Base-by-base conservation (phyloP, 92 coral and sea anemone species). In the Siderastrea radians region DNA sequence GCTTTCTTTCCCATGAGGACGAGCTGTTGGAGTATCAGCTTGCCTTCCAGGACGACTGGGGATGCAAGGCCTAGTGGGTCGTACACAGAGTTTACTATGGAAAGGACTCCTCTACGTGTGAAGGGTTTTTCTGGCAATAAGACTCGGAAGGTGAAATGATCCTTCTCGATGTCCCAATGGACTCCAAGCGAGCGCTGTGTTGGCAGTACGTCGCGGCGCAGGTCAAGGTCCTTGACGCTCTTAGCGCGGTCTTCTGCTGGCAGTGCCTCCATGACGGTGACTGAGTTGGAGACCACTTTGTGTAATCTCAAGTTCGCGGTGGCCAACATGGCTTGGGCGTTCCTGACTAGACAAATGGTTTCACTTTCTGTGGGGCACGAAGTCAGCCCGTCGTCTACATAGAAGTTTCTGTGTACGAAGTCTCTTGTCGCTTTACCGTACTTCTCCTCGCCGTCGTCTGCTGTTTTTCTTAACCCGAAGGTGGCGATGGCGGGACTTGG, bases 31-130 rank as follows among this genome's bases (percentile, higher is more conserved):
- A 26, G 38, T 62, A 89, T 67, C 55, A 64, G 78, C 50, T 70
- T 89, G 10, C 89, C 92, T 49, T 74, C 79, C 8, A 89, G 45
- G 48, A 83, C 77, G 60, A 84, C 74, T 64, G 89, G 92, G 4
- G 92, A 80, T 3, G 72, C 92, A 16, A 89, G 10, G 46, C 78
- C 88, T 15, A 89, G 79, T 63, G 84, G 92, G 57, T 89, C 85
- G 19, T 74, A 67, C 6, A 89, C 78, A 3, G 77, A 74, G 80
- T 88, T 73, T 1, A 81, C 81, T 19, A 81, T 53, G 12, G 87
- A 47, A 3, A 73, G 77, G 16, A 58, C 63, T 7, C 63, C 63
- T 58, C 12, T 58, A 2, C 63, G 63, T 12, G 63, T 7, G 16
- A 58, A 58, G 15, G 63, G 13, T 12, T 58, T 58, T 12, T 26